These are phyloP conservation scores for Papilio protenor DNA, from an alignment of 2,888 invertebrate genomes.

Conservation along the genomic window DNA sequence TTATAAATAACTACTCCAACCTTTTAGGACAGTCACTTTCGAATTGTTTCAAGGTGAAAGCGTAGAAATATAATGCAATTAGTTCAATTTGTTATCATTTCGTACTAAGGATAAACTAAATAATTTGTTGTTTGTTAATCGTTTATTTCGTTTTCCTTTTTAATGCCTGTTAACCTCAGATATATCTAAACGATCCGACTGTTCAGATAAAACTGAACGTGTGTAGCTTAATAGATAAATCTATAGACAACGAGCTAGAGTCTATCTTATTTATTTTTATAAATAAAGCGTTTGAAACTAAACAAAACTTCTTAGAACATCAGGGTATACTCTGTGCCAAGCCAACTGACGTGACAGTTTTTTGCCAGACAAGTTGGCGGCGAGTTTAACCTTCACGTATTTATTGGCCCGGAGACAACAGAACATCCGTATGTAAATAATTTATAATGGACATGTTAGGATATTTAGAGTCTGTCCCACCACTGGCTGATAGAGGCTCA, in stretches of 20 bases:
- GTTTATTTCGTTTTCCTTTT: background rate
- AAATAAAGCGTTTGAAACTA: background rate
- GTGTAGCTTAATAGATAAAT: background rate
- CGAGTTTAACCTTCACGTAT: background rate
- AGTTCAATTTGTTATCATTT: background rate
- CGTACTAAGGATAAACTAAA: background rate
- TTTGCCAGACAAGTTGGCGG: conserved; percentile 13
- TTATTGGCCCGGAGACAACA: background rate
- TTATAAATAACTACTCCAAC: conserved; percentile 12
- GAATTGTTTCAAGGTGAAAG: conserved; percentile 14
- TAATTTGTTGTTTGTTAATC: background rate
- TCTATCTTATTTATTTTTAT: background rate
- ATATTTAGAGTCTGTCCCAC: too few species aligned
- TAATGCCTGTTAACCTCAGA: background rate
- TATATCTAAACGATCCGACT: too few species aligned
- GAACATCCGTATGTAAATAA: background rate
- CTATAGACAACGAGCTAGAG: background rate
- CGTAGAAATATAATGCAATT: background rate
- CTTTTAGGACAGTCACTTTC: conserved; percentile 4
- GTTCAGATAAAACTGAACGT: too few species aligned
- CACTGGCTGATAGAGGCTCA: too few species aligned
- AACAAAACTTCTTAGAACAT: background rate
- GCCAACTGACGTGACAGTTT: conserved; percentile 4
- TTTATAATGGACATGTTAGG: too few species aligned
- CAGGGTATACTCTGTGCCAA: background rate